Base-by-base conservation (phyloP, 2,888 invertebrate species). In the Trissolcus brochymenae region DNA sequence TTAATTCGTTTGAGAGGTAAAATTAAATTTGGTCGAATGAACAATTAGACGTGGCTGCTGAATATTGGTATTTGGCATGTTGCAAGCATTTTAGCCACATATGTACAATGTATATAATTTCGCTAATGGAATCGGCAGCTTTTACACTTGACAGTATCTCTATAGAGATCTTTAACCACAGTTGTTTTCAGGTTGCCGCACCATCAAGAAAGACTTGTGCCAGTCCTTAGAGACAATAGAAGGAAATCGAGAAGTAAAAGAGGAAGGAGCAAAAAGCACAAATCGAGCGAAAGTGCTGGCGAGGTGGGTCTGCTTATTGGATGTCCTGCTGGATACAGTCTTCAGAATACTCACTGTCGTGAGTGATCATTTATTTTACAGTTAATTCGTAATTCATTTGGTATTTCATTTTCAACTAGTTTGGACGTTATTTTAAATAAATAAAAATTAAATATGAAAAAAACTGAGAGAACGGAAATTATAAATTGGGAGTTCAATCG, bases 151-250 rank as follows among this genome's bases (percentile, higher is more conserved):
- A 83, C 81, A 79, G 72, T 78, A 80, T 83, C 81, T 85, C 81
- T 84, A 85, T 82, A 84, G 83, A 84, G 81, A 85, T 81, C 81
- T 84, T 85, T 84, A 86, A 86, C 83, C 77, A 83, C 80, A 85
- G 86, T 86, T 82, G 84, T 84, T 86, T 86, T 86, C 79, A 85
- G 86, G 81, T 82, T 84, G 57, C 82, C 83, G 13, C 82, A 84
- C 78, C 81, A 81, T 71, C 80, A 79, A 56, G 82, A 83, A 57
- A 83, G 64, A 79, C 80, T 86, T 74, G 81, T 81, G 43, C 85
- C 86, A 61, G 78, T 83, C 61, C 67, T 61, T 25, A 75, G 79
- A 57, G 66, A 71, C 71, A 70, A 67, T 43, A 70, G 72, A 41
- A 67, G 57, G 14, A 50, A 62, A 17, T 61, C 55, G 54, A 79